Evolutionary conservation across 2,113 vertebrate genomes (phyloP).

Genomic region (Panthera leo): DNA sequence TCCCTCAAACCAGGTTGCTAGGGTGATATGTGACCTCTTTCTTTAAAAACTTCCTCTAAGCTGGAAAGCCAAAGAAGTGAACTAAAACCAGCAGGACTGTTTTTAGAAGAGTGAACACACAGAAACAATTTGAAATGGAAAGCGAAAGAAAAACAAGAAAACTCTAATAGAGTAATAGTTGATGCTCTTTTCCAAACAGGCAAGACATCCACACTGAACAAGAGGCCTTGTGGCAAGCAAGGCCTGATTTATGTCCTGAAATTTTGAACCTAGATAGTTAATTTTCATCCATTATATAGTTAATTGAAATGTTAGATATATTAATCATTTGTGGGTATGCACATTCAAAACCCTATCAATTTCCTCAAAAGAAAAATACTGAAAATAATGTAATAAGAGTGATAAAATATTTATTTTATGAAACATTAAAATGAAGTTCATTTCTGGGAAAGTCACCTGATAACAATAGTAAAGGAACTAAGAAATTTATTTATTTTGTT

Average conservation of each 20-base stretch:
- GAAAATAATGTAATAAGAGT: neutral
- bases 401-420: slow-evolving; percentile 11
- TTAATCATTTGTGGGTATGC: neutral
- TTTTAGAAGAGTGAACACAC: neutral
- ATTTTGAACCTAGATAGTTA: slow-evolving; percentile 24
- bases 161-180: neutral
- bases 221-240: neutral
- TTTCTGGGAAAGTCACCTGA: neutral
- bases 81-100: neutral
- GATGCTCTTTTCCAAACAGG: neutral
- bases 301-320: slow-evolving; percentile 17
- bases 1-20: slow-evolving; percentile 44
- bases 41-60: slow-evolving; percentile 40
- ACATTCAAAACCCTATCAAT: neutral
- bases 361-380: neutral
- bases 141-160: neutral
- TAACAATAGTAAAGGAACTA: neutral
- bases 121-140: slow-evolving; percentile 6
- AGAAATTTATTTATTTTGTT: neutral
- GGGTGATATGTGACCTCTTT: slow-evolving; percentile 23
- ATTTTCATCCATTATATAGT: neutral
- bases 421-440: slow-evolving; percentile 8
- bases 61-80: neutral
- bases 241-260: neutral
- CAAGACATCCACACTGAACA: neutral